phyloP scores from a whole-genome alignment of 2,888 invertebrate species.

The Beris morrisii region DNA sequence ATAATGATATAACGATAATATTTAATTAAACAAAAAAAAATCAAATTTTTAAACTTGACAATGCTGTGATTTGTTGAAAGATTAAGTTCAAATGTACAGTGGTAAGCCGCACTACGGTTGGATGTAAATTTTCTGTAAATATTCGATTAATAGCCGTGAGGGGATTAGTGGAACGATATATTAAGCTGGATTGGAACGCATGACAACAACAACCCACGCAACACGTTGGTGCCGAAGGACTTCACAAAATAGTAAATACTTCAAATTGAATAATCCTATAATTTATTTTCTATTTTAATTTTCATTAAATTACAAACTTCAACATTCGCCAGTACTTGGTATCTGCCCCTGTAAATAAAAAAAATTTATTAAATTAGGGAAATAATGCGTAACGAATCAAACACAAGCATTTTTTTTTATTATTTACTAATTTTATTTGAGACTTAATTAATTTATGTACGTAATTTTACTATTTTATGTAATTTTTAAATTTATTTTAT shows the following conservation, averaged over 20 bases:
- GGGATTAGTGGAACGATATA: not conserved
- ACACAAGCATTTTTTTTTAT: not conserved
- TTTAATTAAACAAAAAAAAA: conserved; percentile 27
- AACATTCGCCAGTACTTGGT: not conserved
- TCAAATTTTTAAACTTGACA: conserved; percentile 38
- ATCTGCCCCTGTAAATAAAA: not conserved
- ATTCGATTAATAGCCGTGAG: not conserved
- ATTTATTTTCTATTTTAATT: not conserved
- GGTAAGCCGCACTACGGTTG: conserved; percentile 22
- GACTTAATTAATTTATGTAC: too few relatives aligned
- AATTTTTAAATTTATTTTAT: not conserved
- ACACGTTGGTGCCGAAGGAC: conserved; percentile 27
- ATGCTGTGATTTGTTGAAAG: conserved; percentile 47
- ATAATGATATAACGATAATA: not conserved
- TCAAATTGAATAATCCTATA: not conserved
- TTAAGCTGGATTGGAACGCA: too few relatives aligned
- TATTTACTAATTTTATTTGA: not conserved
- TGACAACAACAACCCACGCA: too few relatives aligned
- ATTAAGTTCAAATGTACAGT: conserved; percentile 54
- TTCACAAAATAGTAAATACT: conserved; percentile 6
- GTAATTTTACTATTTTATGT: too few relatives aligned
- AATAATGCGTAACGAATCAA: not conserved
- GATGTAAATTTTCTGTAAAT: conserved; percentile 8
- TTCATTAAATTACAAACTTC: not conserved
- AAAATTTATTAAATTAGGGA: not conserved